phyloP scores from a whole-genome alignment of 2,797 vertebrate species.

The Leptodactylus fallax region DNA sequence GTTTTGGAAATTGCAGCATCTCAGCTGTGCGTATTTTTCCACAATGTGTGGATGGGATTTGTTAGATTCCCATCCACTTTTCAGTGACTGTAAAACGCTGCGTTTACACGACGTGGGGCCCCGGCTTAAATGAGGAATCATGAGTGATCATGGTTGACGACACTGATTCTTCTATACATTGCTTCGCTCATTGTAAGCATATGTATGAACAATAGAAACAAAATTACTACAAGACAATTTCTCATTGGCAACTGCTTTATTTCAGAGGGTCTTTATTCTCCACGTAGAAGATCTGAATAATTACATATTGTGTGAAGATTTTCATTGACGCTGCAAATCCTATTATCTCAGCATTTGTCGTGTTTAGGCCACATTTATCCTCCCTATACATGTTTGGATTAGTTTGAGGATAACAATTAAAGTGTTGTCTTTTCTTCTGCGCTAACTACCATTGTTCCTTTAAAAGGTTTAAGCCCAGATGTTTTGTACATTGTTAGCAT shows the following conservation, averaged over 20 bases:
- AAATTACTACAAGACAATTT: not conserved
- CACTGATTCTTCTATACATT: too few species aligned
- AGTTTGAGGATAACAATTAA: constrained; percentile 53
- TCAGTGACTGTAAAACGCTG: too few species aligned
- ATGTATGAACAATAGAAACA: not conserved
- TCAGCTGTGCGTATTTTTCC: too few species aligned
- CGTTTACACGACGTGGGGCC: too few species aligned
- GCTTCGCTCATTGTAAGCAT: not conserved
- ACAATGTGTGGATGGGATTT: too few species aligned
- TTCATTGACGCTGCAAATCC: constrained; percentile 20
- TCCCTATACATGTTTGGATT: constrained; percentile 16
- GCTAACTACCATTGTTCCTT: constrained; percentile 53
- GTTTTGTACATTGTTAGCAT: constrained; percentile 64
- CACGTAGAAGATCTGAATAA: not conserved
- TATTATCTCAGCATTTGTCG: constrained; percentile 39
- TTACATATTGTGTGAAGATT: not conserved
- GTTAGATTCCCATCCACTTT: too few species aligned
- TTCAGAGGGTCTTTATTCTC: not conserved
- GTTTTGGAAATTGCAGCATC: too few species aligned
- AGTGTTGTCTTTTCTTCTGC: constrained; percentile 33
- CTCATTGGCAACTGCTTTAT: not conserved
- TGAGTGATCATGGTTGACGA: too few species aligned
- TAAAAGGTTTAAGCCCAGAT: constrained; percentile 64
- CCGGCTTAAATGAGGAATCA: too few species aligned
- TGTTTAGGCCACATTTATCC: constrained; percentile 18